These are phyloP conservation scores for Apomyelois bistriatella DNA, from an alignment of 2,888 invertebrate species.

Conservation along the genomic window DNA sequence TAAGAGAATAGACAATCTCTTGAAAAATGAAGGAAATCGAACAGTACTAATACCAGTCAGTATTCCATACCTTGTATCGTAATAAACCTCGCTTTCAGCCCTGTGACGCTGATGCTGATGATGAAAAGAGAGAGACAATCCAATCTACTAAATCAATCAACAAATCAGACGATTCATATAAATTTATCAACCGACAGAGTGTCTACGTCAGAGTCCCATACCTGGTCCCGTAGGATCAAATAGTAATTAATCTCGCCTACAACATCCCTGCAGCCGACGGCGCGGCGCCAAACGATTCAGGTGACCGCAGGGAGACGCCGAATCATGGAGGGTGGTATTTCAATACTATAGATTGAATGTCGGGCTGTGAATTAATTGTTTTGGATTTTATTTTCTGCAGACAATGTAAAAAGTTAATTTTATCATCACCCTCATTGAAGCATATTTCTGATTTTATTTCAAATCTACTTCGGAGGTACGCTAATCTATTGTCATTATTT, in stretches of 20 bases:
- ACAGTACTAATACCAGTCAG: no score
- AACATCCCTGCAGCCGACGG: conserved; percentile 9
- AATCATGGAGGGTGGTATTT: not conserved
- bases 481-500: no score
- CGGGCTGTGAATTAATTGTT: not conserved
- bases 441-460: no score
- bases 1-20: no score
- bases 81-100: no score
- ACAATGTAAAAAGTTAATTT: not conserved
- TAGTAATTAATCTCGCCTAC: conserved; percentile 66
- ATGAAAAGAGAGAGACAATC: no score
- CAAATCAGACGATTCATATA: not conserved
- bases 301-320: conserved; percentile 8
- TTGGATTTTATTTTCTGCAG: not conserved
- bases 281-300: conserved; percentile 22
- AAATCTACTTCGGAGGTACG: no score
- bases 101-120: no score
- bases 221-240: conserved; percentile 54
- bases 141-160: not conserved
- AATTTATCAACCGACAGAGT: not conserved
- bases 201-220: conserved; percentile 24
- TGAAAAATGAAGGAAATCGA: no score
- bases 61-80: no score
- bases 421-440: not conserved
- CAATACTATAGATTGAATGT: not conserved